Percentiles rank a stretch among this genome's conserved stretches.
These are phyloP conservation scores for Poeciliopsis presidionis DNA, from an alignment of 2,797 vertebrate species.

Conservation along the genomic window DNA sequence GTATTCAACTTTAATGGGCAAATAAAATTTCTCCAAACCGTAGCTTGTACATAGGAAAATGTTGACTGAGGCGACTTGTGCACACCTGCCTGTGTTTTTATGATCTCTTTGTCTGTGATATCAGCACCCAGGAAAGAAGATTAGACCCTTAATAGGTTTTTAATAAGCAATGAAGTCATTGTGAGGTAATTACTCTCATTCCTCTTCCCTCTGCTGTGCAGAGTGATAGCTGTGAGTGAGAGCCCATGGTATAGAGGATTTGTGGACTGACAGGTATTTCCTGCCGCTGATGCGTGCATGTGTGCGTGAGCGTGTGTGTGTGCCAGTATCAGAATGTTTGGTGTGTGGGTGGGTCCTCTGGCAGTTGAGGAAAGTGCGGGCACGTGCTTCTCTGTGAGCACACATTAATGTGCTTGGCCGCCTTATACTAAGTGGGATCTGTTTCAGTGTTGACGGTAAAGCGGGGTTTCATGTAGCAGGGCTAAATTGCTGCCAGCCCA, in stretches of 20 bases:
- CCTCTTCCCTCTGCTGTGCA: constrained; percentile 38
- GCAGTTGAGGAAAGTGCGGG: constrained; percentile 30
- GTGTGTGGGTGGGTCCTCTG: constrained; percentile 58
- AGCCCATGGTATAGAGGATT: constrained; percentile 44
- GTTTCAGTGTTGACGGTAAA: constrained; percentile 72
- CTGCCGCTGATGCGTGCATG: constrained; percentile 48
- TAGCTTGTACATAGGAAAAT: not conserved
- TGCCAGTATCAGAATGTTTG: constrained; percentile 38
- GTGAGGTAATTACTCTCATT: constrained; percentile 59
- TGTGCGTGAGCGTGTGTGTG: constrained; percentile 21
- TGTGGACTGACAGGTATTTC: constrained; percentile 61
- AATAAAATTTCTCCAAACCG: constrained; percentile 12
- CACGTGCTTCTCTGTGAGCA: constrained; percentile 36
- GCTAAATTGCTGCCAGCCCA: constrained; percentile 72
- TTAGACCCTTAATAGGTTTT: constrained; percentile 54
- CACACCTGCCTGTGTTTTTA: constrained; percentile 30
- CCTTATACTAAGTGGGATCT: constrained; percentile 72
- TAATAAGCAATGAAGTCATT: constrained; percentile 65
- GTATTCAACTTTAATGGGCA: not conserved
- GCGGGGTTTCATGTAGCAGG: constrained; percentile 64
- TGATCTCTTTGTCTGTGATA: constrained; percentile 26
- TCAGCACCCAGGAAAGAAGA: constrained; percentile 38
- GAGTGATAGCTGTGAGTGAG: constrained; percentile 44
- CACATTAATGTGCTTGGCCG: constrained; percentile 54
- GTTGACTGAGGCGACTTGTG: not conserved